A percentile compares a stretch with the other conserved stretches of the same genome.
Conservation (phyloP, 2,797 vertebrate genomes). For the Muscicapa striata region DNA sequence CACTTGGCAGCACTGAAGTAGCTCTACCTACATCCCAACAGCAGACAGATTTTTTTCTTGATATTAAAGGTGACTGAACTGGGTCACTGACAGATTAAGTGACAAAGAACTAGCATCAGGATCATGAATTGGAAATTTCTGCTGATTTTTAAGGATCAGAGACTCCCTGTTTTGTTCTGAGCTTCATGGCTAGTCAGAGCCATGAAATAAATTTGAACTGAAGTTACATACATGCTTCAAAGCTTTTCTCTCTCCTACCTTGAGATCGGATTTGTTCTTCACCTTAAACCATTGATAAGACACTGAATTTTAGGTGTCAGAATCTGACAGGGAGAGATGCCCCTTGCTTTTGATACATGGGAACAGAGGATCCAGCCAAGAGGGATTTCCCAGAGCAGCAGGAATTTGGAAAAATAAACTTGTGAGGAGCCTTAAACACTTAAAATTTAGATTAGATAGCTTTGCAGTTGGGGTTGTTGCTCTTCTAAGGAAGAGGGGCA, state of each 20-base stretch:
- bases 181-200: neutral
- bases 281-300: neutral
- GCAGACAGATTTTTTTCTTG: neutral
- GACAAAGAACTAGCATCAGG: neutral
- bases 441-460: neutral
- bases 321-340: neutral
- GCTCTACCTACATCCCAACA: neutral
- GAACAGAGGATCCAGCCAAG: neutral
- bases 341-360: neutral
- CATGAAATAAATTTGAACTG: neutral
- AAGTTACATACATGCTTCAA: neutral
- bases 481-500: neutral
- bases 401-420: neutral
- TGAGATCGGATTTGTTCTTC: neutral
- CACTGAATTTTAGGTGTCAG: neutral
- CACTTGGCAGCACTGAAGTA: neutral
- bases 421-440: neutral
- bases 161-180: neutral
- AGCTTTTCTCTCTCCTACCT: neutral
- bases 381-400: neutral
- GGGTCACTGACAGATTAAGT: neutral
- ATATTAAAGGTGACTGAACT: neutral
- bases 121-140: neutral
- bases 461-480: neutral
- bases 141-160: neutral